A percentile compares a stretch with the other conserved stretches of the same genome.
Conservation (phyloP, 2,113 vertebrate species). For the Odontesthes bonariensis region DNA sequence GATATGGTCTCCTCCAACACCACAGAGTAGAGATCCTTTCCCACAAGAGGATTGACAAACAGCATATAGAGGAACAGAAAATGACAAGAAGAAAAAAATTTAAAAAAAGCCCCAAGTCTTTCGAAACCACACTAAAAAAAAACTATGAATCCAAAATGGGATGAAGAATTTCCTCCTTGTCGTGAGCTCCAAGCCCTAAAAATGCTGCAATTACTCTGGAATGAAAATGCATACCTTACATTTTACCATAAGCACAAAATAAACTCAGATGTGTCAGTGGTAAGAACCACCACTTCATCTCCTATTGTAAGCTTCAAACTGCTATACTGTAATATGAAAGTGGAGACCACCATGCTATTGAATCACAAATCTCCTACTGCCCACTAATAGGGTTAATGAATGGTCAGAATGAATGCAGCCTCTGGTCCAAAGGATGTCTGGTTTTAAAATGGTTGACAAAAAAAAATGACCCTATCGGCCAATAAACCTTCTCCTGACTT, state of each 20-base stretch:
- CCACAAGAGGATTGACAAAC: background rate
- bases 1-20: background rate
- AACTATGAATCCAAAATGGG: constrained; percentile 46
- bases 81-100: background rate
- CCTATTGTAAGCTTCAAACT: background rate
- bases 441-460: background rate
- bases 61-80: background rate
- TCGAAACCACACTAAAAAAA: constrained; percentile 9
- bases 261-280: constrained; percentile 45
- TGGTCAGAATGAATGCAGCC: background rate
- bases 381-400: too few species aligned
- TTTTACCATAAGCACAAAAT: constrained; percentile 38
- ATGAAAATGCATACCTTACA: constrained; percentile 41
- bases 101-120: background rate
- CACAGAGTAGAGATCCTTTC: background rate
- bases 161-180: constrained; percentile 48
- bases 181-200: constrained; percentile 8
- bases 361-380: background rate
- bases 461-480: background rate
- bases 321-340: background rate
- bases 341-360: background rate
- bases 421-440: too few species aligned
- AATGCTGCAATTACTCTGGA: constrained; percentile 41
- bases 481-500: background rate
- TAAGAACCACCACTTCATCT: background rate